A percentile compares a stretch with the other conserved stretches of the same genome.
Evolutionary conservation across 1,140 invertebrate genomes (phyloP).

Genomic region (Helicorthomorpha holstii): DNA sequence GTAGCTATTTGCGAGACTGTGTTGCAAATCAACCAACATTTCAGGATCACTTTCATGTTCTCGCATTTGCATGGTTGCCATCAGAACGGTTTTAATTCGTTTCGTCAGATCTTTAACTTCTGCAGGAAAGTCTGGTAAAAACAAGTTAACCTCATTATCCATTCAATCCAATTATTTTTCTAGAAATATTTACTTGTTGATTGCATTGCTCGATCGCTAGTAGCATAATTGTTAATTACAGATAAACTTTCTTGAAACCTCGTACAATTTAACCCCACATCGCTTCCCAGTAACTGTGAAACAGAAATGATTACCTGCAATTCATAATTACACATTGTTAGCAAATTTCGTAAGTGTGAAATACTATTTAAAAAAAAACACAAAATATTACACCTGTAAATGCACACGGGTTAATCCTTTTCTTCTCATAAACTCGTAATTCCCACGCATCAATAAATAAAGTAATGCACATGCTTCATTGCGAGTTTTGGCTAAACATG

Average conservation of each 20-base stretch:
- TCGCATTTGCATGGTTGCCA: conserved; percentile 81
- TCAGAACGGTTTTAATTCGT: conserved; percentile 76
- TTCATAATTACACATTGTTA: not conserved
- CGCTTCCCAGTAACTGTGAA: conserved; percentile 71
- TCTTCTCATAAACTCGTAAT: conserved; percentile 70
- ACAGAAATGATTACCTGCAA: conserved; percentile 64
- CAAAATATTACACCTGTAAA: conserved; percentile 39
- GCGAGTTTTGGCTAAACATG: conserved; percentile 53
- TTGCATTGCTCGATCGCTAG: conserved; percentile 84
- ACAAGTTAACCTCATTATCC: not conserved
- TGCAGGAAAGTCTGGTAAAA: conserved; percentile 45
- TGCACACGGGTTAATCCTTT: conserved; percentile 72
- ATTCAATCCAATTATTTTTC: not conserved
- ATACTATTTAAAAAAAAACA: not conserved
- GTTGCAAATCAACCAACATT: conserved; percentile 77
- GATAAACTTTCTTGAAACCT: conserved; percentile 81
- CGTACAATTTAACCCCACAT: conserved; percentile 67
- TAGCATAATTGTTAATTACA: conserved; percentile 80
- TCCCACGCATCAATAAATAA: conserved; percentile 79
- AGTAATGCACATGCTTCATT: conserved; percentile 78
- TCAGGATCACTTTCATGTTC: conserved; percentile 77
- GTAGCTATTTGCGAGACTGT: conserved; percentile 84
- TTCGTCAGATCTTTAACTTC: conserved; percentile 86
- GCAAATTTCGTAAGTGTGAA: not conserved
- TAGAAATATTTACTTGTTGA: conserved; percentile 40